phyloP scores from a whole-genome alignment of 64 coral and sea anemone species.

The Orbicella faveolata region DNA sequence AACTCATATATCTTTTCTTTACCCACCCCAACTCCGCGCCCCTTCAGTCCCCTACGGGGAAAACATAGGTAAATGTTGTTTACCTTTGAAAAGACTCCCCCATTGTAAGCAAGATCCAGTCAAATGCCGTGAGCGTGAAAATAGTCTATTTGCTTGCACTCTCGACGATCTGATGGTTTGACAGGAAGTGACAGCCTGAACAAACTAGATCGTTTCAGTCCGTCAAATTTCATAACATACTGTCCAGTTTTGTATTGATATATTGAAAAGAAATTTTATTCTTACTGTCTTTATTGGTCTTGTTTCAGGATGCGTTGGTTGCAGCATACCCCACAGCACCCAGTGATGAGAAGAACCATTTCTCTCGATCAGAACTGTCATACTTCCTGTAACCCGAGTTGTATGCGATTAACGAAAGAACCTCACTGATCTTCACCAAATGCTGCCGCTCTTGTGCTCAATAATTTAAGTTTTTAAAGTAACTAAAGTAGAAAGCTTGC shows the following conservation, averaged over 20 bases:
- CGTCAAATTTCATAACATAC: too few relatives aligned
- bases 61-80: too few relatives aligned
- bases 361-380: constrained; percentile 77
- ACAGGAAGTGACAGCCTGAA: too few relatives aligned
- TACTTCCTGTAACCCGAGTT: constrained; percentile 62
- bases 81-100: too few relatives aligned
- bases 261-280: neutral
- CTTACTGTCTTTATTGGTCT: neutral
- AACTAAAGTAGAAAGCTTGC: neutral
- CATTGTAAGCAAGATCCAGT: too few relatives aligned
- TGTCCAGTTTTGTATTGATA: neutral
- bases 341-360: constrained; percentile 89
- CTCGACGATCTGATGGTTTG: too few relatives aligned
- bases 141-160: too few relatives aligned
- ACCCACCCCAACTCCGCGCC: too few relatives aligned
- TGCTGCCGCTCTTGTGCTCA: neutral
- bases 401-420: neutral
- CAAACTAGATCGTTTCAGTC: too few relatives aligned
- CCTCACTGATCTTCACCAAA: neutral
- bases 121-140: too few relatives aligned
- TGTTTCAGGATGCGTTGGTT: constrained; percentile 86
- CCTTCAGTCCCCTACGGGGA: too few relatives aligned
- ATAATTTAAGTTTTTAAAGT: constrained; percentile 15
- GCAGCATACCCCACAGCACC: constrained; percentile 84
- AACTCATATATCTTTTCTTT: too few relatives aligned